Evolutionary conservation across 2,113 vertebrate species (phyloP), one percentile per base, ranked within the genome.

Genomic region (Aegotheles bennettii): DNA sequence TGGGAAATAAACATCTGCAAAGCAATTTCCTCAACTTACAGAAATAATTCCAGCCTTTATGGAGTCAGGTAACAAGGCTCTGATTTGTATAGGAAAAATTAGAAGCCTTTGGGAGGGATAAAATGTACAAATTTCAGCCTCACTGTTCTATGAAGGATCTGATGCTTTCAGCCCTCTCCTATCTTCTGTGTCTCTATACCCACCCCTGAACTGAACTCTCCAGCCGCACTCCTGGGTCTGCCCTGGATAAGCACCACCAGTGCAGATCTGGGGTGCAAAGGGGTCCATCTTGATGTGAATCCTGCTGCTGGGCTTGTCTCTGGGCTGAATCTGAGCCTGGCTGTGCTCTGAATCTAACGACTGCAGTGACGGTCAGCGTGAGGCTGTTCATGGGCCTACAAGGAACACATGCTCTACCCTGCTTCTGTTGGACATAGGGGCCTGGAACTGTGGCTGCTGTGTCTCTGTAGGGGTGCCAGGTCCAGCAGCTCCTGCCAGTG

Each of bases 381-480:
- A 47, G 51, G 57, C 42, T 61, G 36, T 67, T 36, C 6, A 19
- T 9, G 18, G 20, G 7, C 48, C 24, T 33, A 0, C 13, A 11
- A 42, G 60, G 57, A 76, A 10, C 15, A 21, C 6, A 1, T 6
- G 10, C 8, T 50, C 43, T 82, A 16, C 26, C 40, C 35, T 1
- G 3, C 43, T 77, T 47, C 57, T 84, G 11, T 3, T 50, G 63
- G 16, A 36, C 0, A 0, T 6, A n/a, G 35, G 29, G 10, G 8
- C 10, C 16, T 59, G 64, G 36, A 60, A 16, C 10, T 80, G 18
- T 16, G n/a, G 28, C 42, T 71, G 47, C 23, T 5, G 8, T 23
- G 25, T 7, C 28, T 31, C 50, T 84, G 19, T 13, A 2, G 2
- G 5, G 23, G 18, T 50, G 45, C 36, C n/a, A 17, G 38, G 38